Conservation (phyloP, 2,113 vertebrate genomes). For the Sebastes schlegelii region DNA sequence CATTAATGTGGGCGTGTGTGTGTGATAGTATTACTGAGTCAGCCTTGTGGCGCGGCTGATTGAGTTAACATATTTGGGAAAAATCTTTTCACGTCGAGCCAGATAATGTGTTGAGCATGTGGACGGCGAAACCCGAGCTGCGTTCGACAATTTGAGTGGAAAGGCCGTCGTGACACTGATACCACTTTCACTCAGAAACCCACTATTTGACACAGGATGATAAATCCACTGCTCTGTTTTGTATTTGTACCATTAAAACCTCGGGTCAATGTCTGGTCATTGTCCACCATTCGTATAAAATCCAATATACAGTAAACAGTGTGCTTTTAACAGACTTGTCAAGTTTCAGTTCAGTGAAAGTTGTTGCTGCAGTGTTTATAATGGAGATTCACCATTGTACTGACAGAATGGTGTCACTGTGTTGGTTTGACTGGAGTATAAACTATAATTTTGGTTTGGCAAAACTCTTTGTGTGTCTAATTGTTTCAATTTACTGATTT, state of each 20-base stretch:
- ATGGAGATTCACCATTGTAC: neutral
- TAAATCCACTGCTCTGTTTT: conserved; percentile 15
- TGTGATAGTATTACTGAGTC: conserved; percentile 69
- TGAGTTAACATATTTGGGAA: conserved; percentile 67
- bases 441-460: neutral
- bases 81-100: conserved; percentile 53
- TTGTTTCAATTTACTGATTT: conserved; percentile 14
- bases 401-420: neutral
- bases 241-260: neutral
- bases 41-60: conserved; percentile 61
- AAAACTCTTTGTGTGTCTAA: neutral
- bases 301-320: neutral
- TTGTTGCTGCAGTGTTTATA: neutral
- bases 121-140: conserved; percentile 63
- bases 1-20: conserved; percentile 51
- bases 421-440: conserved; percentile 6
- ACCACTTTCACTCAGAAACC: conserved; percentile 30
- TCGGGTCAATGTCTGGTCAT: conserved; percentile 3
- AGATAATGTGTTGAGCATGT: conserved; percentile 72
- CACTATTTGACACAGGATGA: conserved; percentile 21
- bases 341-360: conserved; percentile 3
- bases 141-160: conserved; percentile 37
- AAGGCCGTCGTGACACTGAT: conserved; percentile 39
- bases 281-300: neutral
- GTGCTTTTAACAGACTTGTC: neutral